Percentiles rank a stretch among this genome's conserved stretches.
Evolutionary conservation across 1,140 invertebrate genomes (phyloP).

Genomic region (Eubasilissa regina): DNA sequence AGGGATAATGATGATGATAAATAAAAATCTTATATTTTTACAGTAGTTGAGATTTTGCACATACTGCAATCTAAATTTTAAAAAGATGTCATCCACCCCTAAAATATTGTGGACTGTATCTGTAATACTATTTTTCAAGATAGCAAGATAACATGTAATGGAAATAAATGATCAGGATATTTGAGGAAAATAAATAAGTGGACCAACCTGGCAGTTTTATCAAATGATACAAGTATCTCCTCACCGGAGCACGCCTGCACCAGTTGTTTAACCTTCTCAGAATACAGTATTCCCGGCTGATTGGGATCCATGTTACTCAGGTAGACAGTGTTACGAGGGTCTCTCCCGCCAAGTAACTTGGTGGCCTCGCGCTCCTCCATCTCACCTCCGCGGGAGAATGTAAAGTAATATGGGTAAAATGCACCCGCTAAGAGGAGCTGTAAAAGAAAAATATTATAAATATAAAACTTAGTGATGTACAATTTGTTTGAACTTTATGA

Average conservation of each 20-base stretch:
- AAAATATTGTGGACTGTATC: too few species aligned
- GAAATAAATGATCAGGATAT: too few species aligned
- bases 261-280: conserved; percentile 72
- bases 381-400: conserved; percentile 73
- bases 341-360: conserved; percentile 78
- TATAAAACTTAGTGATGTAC: too few species aligned
- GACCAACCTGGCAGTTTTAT: conserved; percentile 70
- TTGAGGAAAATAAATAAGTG: too few species aligned
- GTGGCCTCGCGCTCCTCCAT: conserved; percentile 71
- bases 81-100: too few species aligned
- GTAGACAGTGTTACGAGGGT: conserved; percentile 86
- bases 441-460: conserved; percentile 47
- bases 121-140: too few species aligned
- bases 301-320: conserved; percentile 77
- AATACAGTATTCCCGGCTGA: conserved; percentile 84
- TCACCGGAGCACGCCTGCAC: conserved; percentile 58
- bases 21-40: too few species aligned
- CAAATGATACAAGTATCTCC: conserved; percentile 77
- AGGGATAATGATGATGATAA: too few species aligned
- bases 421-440: conserved; percentile 84
- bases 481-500: too few species aligned
- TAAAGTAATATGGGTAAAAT: conserved; percentile 95
- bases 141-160: too few species aligned
- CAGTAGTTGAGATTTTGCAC: too few species aligned
- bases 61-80: too few species aligned